Conservation (phyloP, 2,888 invertebrate genomes). For the Ophion slaviceki region DNA sequence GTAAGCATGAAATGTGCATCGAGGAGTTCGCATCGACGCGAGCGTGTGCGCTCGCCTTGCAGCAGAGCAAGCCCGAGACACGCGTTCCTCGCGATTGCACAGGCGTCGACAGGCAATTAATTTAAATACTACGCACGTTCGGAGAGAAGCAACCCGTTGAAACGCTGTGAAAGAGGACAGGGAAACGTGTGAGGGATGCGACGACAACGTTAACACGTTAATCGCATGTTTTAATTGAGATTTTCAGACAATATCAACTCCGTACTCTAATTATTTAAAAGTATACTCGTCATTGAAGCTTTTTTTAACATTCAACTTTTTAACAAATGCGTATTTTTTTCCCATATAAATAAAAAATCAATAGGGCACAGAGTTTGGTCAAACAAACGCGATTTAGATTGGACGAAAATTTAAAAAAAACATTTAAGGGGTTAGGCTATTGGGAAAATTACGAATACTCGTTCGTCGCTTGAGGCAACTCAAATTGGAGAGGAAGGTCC, state of each 20-base stretch:
- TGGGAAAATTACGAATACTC: too few relatives aligned
- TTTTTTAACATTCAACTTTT: background rate
- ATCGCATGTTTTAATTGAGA: slow-evolving; percentile 20
- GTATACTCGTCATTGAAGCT: background rate
- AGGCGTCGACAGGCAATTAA: slow-evolving; percentile 70
- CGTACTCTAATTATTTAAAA: background rate
- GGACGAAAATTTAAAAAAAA: background rate
- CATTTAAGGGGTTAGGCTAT: background rate
- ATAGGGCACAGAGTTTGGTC: background rate
- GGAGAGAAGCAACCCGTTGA: slow-evolving; percentile 36
- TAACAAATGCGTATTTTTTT: background rate
- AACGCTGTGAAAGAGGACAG: slow-evolving; percentile 28
- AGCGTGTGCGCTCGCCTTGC: slow-evolving; percentile 22
- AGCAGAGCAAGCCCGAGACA: slow-evolving; percentile 36
- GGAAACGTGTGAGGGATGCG: slow-evolving; percentile 16
- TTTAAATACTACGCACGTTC: slow-evolving; percentile 64
- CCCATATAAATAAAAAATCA: background rate
- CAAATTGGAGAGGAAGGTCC: too few relatives aligned
- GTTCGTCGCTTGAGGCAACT: too few relatives aligned
- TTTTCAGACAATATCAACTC: background rate
- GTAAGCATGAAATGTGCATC: slow-evolving; percentile 47
- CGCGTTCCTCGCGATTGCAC: slow-evolving; percentile 55
- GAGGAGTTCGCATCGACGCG: slow-evolving; percentile 17
- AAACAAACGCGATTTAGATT: background rate
- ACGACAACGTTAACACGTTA: slow-evolving; percentile 42